Evolutionary conservation across 2,113 vertebrate genomes (phyloP).

Genomic region (Panthera uncia): DNA sequence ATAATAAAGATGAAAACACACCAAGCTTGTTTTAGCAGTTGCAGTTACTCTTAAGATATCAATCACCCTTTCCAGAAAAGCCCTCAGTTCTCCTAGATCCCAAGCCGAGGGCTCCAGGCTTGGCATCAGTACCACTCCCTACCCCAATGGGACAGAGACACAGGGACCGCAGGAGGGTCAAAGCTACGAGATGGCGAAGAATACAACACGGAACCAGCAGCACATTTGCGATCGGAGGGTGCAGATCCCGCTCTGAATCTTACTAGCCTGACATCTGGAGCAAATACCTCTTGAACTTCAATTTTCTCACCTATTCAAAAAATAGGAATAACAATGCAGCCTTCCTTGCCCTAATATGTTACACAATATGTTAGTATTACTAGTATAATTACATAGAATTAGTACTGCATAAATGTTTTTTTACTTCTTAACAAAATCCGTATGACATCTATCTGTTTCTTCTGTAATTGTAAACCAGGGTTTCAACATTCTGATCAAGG

Average conservation of each 20-base stretch:
- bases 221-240: background rate
- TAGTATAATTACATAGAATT: constrained; percentile 33
- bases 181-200: background rate
- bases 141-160: background rate
- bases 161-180: background rate
- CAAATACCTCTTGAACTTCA: background rate
- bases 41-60: background rate
- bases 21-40: background rate
- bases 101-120: background rate
- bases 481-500: background rate
- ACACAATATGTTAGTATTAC: background rate
- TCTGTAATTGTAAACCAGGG: background rate
- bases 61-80: background rate
- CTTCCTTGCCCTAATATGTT: background rate
- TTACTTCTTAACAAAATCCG: background rate
- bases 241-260: background rate
- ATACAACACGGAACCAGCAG: rapidly evolving
- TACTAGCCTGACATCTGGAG: background rate
- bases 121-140: background rate
- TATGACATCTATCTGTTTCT: background rate
- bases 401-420: background rate
- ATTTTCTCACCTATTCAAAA: background rate
- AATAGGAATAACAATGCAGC: background rate
- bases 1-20: background rate
- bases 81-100: background rate